phyloP scores from a whole-genome alignment of 2,888 invertebrate genomes.

The Brachycybe producta region DNA sequence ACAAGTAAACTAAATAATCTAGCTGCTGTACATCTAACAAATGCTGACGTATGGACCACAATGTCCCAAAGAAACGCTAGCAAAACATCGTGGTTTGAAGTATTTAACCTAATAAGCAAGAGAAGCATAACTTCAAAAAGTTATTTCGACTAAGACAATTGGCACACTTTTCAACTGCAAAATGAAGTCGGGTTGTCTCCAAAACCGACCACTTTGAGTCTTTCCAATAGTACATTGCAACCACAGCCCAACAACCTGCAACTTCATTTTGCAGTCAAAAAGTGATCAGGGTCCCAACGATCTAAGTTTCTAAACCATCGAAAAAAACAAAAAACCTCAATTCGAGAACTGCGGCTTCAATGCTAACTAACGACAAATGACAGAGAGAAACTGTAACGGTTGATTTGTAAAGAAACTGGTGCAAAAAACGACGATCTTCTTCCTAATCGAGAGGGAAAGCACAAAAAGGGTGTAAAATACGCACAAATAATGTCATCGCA shows the following conservation, averaged over 20 bases:
- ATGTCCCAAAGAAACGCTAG: constrained; percentile 52
- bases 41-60: constrained; percentile 49
- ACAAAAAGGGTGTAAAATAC: not conserved
- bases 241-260: no score
- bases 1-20: constrained; percentile 46
- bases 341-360: constrained; percentile 31
- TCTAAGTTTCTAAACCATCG: no score
- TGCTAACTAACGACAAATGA: constrained; percentile 38
- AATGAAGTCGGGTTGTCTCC: no score
- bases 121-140: no score
- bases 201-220: no score
- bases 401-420: constrained; percentile 32
- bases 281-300: no score
- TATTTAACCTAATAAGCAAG: constrained; percentile 26
- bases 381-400: constrained; percentile 41
- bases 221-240: no score
- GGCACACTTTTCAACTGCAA: no score
- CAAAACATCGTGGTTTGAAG: constrained; percentile 43
- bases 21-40: constrained; percentile 47
- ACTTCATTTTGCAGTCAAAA: no score
- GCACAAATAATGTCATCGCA: not conserved
- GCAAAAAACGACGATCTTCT: constrained; percentile 30
- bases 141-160: no score
- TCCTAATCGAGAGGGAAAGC: constrained; percentile 26
- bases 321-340: constrained; percentile 27